Evolutionary conservation across 2,113 vertebrate species (phyloP).

Genomic region (Atlantisia rogersi): DNA sequence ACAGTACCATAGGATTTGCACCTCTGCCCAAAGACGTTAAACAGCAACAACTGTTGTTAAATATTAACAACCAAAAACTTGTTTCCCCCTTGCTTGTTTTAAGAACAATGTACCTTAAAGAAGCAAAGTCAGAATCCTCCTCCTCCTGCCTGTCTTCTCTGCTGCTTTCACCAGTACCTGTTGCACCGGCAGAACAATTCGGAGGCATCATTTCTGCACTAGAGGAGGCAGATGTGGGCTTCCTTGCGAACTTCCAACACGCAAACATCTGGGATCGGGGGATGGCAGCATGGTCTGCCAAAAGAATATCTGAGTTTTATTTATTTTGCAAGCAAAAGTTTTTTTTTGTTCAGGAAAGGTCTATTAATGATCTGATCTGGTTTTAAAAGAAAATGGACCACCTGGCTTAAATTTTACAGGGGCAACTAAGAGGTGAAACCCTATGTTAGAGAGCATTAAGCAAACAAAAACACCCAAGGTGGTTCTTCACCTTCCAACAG

Average conservation of each 20-base stretch:
- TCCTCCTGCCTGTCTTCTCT: neutral
- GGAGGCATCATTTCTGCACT: neutral
- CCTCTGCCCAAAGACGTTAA: slow-evolving; percentile 44
- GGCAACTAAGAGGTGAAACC: neutral
- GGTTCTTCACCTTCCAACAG: neutral
- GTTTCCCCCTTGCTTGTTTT: slow-evolving; percentile 4
- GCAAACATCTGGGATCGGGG: neutral
- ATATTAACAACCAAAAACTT: neutral
- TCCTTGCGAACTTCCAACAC: neutral
- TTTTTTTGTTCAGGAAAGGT: neutral
- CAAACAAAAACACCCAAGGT: neutral
- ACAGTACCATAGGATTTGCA: slow-evolving; percentile 25
- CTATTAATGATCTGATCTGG: neutral
- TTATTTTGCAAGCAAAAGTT: slow-evolving; percentile 30
- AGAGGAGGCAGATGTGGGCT: slow-evolving; percentile 4
- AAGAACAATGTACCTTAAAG: slow-evolving; percentile 20
- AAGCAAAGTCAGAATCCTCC: slow-evolving; percentile 17
- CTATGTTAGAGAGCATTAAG: neutral
- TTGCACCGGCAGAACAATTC: slow-evolving; percentile 5
- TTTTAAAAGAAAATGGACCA: neutral
- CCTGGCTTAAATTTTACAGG: too few relatives aligned
- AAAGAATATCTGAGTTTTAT: neutral
- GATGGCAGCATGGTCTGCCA: neutral
- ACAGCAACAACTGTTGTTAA: neutral
- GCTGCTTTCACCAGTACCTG: slow-evolving; percentile 16